Base-by-base conservation (phyloP, 2,888 invertebrate species). In the Mactromeris polynyma region DNA sequence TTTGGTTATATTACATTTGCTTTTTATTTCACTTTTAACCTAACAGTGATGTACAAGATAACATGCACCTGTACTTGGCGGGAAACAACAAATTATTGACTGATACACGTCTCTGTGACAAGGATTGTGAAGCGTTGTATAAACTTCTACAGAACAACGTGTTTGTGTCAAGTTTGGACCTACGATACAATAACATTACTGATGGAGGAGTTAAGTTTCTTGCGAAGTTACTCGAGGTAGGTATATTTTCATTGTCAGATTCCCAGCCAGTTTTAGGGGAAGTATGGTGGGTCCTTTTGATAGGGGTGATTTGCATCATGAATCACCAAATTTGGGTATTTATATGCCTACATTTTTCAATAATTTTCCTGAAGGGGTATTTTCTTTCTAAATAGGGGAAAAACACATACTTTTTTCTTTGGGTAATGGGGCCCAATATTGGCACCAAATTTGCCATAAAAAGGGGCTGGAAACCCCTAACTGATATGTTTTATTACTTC, bases 131-230 rank as follows among this genome's bases (percentile, higher is more conserved):
- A 77, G 91, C 94, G 0, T 88, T 96, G 4, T 95, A 93, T 89
- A 94, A 94, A 86, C 91, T 94, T n/a, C 94, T 96, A 36, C 93
- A 94, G 77, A 94, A 94, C 58, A 96, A 96, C 89, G 88, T 91
- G 0, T 96, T 93, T 91, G 94, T 96, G 33, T 92, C 94, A 9
- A 94, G 94, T 82, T 84, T 96, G 9, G 96, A 96, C 82, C 94
- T 97, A 0, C 93, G 96, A 21, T 97, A 96, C 91, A 97, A 97
- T 92, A 93, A 95, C 84, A 95, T 97, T 78, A 95, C 96, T 46
- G 96, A 96, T 87, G 92, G 94, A 83, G 96, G 96, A 11, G 95
- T 95, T 7, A 90, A 91, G 42, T 86, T 93, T 51, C 88, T 97
- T 6, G 96, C 95, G 3, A 93, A 95, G 83, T 93, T 96, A 38